These are phyloP conservation scores for Thymelicus lineola DNA, from an alignment of 2,888 invertebrate genomes.

Conservation along the genomic window DNA sequence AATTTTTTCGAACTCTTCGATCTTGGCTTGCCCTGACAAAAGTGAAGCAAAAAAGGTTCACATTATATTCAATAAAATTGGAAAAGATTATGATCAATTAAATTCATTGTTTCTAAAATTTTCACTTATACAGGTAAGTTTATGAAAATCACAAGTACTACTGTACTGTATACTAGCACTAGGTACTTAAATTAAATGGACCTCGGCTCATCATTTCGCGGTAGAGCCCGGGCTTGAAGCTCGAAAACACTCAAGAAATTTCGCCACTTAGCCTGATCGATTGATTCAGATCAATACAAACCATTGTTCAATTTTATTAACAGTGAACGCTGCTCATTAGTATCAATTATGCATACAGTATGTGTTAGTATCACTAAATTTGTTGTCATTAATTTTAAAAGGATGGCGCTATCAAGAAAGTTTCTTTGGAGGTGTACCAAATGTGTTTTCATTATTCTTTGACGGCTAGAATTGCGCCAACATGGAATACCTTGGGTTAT, in stretches of 20 bases:
- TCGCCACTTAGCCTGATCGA: too few species aligned
- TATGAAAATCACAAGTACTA: background rate
- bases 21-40: constrained; percentile 74
- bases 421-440: constrained; percentile 62
- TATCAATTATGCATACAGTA: too few species aligned
- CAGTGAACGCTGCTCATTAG: too few species aligned
- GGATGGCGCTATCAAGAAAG: constrained; percentile 62
- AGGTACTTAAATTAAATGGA: background rate
- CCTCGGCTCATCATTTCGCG: too few species aligned
- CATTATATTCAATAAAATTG: constrained; percentile 67
- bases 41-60: constrained; percentile 69
- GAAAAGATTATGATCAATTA: constrained; percentile 69
- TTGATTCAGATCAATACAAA: too few species aligned
- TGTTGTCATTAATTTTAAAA: constrained; percentile 45
- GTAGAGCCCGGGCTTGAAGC: background rate
- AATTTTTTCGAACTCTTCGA: constrained; percentile 73
- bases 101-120: constrained; percentile 70
- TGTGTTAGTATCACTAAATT: background rate
- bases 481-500: constrained; percentile 67
- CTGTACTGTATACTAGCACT: too few species aligned
- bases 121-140: constrained; percentile 67
- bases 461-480: constrained; percentile 72
- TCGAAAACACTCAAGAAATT: too few species aligned
- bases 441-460: constrained; percentile 75
- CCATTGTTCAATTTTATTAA: too few species aligned